Percentiles rank a stretch among this genome's conserved stretches.
These are phyloP conservation scores for Perizoma affinitatum DNA, from an alignment of 2,888 invertebrate species.

Conservation along the genomic window DNA sequence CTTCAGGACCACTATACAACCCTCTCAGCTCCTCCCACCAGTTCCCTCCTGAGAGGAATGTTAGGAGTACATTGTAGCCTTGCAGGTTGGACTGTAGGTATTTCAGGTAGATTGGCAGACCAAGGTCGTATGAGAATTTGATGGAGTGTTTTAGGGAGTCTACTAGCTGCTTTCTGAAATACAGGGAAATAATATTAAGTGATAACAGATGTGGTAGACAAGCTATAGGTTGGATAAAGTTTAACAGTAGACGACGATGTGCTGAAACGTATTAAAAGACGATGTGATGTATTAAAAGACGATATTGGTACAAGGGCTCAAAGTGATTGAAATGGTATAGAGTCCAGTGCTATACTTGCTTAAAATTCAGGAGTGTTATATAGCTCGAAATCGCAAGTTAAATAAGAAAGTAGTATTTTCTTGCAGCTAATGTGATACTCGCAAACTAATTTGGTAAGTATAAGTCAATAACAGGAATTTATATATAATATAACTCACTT, in stretches of 20 bases:
- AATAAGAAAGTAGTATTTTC: not conserved
- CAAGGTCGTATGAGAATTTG: conserved; percentile 66
- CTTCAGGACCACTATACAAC: conserved; percentile 62
- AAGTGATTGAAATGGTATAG: no score
- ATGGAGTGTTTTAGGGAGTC: conserved; percentile 55
- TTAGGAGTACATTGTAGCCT: conserved; percentile 62
- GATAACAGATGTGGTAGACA: not conserved
- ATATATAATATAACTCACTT: conserved; percentile 48
- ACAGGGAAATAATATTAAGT: not conserved
- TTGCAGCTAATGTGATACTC: not conserved
- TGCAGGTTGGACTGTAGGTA: conserved; percentile 68
- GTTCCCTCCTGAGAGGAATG: conserved; percentile 66
- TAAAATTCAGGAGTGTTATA: no score
- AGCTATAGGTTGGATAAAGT: not conserved
- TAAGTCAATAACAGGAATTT: no score
- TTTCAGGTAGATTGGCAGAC: conserved; percentile 66
- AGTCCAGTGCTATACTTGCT: no score
- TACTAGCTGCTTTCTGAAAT: conserved; percentile 60
- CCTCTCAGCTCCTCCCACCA: conserved; percentile 69
- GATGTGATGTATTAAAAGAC: no score
- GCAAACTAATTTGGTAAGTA: no score
- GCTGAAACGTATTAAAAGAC: no score
- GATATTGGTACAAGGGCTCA: no score
- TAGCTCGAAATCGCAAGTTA: no score
- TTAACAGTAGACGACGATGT: no score